These are phyloP conservation scores for Phengaris alcon DNA, from an alignment of 2,888 invertebrate species.

Conservation along the genomic window DNA sequence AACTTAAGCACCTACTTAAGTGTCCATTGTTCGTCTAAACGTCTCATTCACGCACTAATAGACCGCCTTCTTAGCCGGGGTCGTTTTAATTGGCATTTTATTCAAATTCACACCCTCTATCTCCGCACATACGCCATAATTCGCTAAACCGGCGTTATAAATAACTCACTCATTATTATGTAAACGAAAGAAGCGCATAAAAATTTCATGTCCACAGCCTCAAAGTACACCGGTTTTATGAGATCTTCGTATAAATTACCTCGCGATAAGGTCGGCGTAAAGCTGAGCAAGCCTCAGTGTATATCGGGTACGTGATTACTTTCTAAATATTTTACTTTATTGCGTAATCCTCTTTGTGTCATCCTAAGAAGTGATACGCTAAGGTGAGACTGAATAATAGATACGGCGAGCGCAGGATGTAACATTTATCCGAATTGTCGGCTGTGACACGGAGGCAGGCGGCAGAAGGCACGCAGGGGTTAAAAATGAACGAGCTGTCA, in stretches of 20 bases:
- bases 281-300: constrained; percentile 49
- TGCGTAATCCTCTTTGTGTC: constrained; percentile 69
- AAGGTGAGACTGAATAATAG: constrained; percentile 66
- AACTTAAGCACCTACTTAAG: constrained; percentile 40
- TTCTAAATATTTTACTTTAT: constrained; percentile 74
- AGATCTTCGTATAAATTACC: constrained; percentile 20
- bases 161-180: constrained; percentile 14
- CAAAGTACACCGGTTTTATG: constrained; percentile 34
- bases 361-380: constrained; percentile 62
- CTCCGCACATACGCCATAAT: constrained; percentile 7
- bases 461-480: constrained; percentile 46
- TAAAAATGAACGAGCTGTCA: constrained; percentile 69
- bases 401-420: constrained; percentile 61
- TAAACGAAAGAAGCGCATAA: constrained; percentile 30
- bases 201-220: constrained; percentile 41
- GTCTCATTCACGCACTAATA: constrained; percentile 38
- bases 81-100: constrained; percentile 20
- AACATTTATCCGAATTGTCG: constrained; percentile 76
- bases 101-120: constrained; percentile 20
- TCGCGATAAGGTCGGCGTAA: constrained; percentile 46
- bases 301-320: constrained; percentile 69
- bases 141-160: constrained; percentile 17
- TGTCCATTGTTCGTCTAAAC: constrained; percentile 41
- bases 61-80: constrained; percentile 36
- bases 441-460: constrained; percentile 51